phyloP scores from a whole-genome alignment of 2,113 vertebrate genomes.

The Protobothrops flavoviridis region DNA sequence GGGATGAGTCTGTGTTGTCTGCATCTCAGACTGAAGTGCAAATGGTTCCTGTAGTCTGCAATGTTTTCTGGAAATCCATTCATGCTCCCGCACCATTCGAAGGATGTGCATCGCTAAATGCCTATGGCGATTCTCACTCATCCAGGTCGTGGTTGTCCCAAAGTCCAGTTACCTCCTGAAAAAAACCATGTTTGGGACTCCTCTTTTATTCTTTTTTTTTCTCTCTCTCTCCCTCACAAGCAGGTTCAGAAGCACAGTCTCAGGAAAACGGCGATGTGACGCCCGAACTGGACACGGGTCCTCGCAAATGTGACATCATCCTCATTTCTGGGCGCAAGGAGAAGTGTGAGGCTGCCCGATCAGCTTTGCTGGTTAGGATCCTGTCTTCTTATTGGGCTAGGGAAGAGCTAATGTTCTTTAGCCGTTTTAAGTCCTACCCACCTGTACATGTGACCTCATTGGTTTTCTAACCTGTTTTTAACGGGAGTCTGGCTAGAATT shows the following conservation, averaged over 20 bases:
- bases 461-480: not conserved
- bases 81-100: too few relatives aligned
- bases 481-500: not conserved
- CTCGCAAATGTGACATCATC: conserved; percentile 78
- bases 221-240: not conserved
- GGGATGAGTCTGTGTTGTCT: too few relatives aligned
- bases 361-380: conserved; percentile 71
- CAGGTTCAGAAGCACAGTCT: conserved; percentile 69
- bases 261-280: conserved; percentile 73
- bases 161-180: too few relatives aligned
- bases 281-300: conserved; percentile 58
- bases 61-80: too few relatives aligned
- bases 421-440: not conserved
- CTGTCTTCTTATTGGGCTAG: too few relatives aligned
- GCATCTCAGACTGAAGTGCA: too few relatives aligned
- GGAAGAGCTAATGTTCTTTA: not conserved
- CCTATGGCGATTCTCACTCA: too few relatives aligned
- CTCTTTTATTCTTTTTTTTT: not conserved
- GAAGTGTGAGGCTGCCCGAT: conserved; percentile 75
- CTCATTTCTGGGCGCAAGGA: conserved; percentile 72
- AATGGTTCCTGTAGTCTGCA: too few relatives aligned
- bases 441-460: not conserved
- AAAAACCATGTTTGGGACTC: too few relatives aligned
- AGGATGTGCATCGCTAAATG: too few relatives aligned
- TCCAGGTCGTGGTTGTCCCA: too few relatives aligned